Evolutionary conservation across 2,797 vertebrate species (phyloP).

Genomic region (Manis crassicaudata): DNA sequence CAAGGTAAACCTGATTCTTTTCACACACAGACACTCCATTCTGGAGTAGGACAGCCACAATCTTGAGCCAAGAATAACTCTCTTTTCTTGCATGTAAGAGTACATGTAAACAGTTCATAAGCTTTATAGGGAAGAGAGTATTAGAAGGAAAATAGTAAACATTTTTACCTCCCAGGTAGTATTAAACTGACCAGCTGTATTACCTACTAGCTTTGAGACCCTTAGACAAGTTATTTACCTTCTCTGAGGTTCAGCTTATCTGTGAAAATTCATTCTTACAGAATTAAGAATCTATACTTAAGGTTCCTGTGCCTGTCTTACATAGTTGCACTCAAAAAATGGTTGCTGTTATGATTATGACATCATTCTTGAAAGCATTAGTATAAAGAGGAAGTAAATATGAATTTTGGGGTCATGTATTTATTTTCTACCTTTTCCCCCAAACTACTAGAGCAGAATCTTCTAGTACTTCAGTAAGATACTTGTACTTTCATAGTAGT

Average conservation of each 20-base stretch:
- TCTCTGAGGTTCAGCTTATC: neutral
- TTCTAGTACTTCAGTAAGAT: conserved; percentile 22
- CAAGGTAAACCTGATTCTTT: conserved; percentile 89
- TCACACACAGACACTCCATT: neutral
- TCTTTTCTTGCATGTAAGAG: neutral
- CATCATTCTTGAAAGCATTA: conserved; percentile 23
- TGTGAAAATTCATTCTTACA: conserved; percentile 30
- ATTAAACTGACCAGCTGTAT: neutral
- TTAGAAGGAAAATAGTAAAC: conserved; percentile 41
- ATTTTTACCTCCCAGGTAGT: conserved; percentile 13
- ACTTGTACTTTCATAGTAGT: neutral
- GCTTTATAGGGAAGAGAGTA: conserved; percentile 28
- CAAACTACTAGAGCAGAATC: neutral
- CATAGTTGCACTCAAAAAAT: neutral
- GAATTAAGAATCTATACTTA: conserved; percentile 24
- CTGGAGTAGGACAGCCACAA: neutral
- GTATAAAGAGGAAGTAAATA: conserved; percentile 6
- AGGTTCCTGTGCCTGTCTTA: neutral
- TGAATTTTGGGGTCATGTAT: neutral
- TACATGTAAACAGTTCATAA: neutral
- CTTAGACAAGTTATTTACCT: conserved; percentile 34
- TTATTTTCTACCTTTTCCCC: conserved; percentile 8
- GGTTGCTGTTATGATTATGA: neutral
- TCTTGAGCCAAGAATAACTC: neutral
- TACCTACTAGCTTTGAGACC: neutral